Evolutionary conservation across 2,113 vertebrate genomes (phyloP), one percentile per base, ranked within the genome.

Genomic region (Nerophis ophidion): DNA sequence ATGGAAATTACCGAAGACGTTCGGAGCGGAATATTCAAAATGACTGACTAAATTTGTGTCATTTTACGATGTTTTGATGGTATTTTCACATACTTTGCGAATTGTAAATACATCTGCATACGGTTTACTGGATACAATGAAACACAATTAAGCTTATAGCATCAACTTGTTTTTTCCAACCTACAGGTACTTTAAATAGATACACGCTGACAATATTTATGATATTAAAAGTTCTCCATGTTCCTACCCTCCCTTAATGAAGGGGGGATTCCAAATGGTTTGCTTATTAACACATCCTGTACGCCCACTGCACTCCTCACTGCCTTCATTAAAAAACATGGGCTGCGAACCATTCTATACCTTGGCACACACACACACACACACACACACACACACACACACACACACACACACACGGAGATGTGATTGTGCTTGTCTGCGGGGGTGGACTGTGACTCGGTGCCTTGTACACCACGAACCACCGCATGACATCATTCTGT

Each of bases 381-480:
- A 63, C 61, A 64, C 40, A 58, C 14, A 46, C 48, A 26, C 26
- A 26, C 26, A 26, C 45, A 70, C 58, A 76, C 13, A 72, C 48
- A 56, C 74, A 66, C 57, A 68, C 60, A 57, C 55, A 64, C 76
- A 67, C 65, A 58, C 44, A 65, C 56, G 52, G 61, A 77, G 66
- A 77, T 74, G 70, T 13, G 53, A 65, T 76, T 63, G 66, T 79
- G 72, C 66, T 58, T 70, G 38, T 63, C 68, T 79, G 77, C 50
- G 59, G 76, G 71, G 79, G 74, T 68, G 75, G 75, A 72, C 68
- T 76, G 80, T 44, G 56, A 59, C 71, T 71, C 83, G 72, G 86
- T 89, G 84, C 86, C 90, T 89, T 87, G 90, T 70, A 90, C 87
- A 75, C 75, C 49, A 70, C 56, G 79, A 75, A 75, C 75, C 84